Conservation (phyloP, 2,797 vertebrate species). For the Ctenochaetus hawaiiensis region DNA sequence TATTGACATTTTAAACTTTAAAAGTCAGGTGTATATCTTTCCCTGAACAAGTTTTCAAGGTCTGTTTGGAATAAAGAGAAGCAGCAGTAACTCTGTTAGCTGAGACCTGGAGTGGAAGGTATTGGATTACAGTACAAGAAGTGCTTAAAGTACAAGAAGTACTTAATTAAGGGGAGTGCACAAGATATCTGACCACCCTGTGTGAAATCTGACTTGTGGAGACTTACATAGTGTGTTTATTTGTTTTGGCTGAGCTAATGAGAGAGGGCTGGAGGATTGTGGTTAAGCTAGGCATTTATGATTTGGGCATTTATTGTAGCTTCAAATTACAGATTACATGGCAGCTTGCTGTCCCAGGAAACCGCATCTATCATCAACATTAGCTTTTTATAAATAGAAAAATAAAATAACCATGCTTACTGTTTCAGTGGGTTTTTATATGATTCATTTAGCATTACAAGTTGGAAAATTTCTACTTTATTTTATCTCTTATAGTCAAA, state of each 20-base stretch:
- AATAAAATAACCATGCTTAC: no score
- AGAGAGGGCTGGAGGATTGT: conserved; percentile 27
- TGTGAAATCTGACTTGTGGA: neutral
- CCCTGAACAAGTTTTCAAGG: neutral
- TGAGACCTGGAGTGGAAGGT: neutral
- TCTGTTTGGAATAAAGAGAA: neutral
- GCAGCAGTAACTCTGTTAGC: neutral
- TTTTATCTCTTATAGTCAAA: neutral
- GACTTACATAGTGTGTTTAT: neutral
- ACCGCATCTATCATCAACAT: no score
- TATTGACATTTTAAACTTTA: neutral
- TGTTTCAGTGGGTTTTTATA: neutral
- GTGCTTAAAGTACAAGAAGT: no score
- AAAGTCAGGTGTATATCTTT: neutral
- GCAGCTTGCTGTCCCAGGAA: no score
- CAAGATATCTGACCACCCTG: neutral
- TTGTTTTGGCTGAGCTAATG: neutral
- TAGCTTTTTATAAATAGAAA: no score
- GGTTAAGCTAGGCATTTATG: conserved; percentile 8
- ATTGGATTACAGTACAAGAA: neutral
- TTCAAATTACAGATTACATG: no score
- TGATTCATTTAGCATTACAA: neutral
- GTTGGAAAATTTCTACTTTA: neutral
- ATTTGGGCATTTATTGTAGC: no score
- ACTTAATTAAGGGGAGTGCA: neutral